These are phyloP conservation scores for Sisor rabdophorus DNA, from an alignment of 2,113 vertebrate species.

Conservation along the genomic window DNA sequence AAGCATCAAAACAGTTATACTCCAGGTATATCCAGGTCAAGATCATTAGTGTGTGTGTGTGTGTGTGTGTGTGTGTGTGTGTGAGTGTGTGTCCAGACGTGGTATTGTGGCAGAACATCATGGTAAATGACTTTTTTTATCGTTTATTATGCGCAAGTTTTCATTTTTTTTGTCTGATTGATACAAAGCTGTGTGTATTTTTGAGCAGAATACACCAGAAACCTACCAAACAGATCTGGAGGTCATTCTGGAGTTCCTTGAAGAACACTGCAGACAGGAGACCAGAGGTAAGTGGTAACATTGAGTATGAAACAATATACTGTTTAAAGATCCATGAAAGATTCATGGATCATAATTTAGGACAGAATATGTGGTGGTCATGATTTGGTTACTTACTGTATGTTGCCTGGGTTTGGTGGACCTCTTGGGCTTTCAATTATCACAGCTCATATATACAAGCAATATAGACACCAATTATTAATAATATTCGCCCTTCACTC, in stretches of 20 bases:
- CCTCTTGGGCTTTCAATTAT: too few species aligned
- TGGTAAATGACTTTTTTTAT: slow-evolving; percentile 13
- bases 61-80: too few species aligned
- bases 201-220: slow-evolving; percentile 52
- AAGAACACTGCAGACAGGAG: slow-evolving; percentile 68
- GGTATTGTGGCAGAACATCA: neutral
- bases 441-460: too few species aligned
- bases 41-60: neutral
- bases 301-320: too few species aligned
- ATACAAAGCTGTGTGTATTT: slow-evolving; percentile 8
- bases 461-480: too few species aligned
- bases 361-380: too few species aligned
- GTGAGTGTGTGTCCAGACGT: neutral
- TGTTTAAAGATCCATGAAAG: too few species aligned
- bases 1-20: neutral
- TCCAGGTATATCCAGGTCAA: neutral
- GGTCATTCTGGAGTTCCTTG: slow-evolving; percentile 73
- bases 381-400: too few species aligned
- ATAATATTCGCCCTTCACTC: too few species aligned
- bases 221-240: slow-evolving; percentile 68
- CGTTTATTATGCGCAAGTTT: neutral
- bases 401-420: rapidly evolving
- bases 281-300: slow-evolving; percentile 37
- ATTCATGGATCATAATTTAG: too few species aligned
- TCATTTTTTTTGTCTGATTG: neutral